These are phyloP conservation scores for Otis tarda DNA, from an alignment of 2,113 vertebrate genomes.

Conservation along the genomic window DNA sequence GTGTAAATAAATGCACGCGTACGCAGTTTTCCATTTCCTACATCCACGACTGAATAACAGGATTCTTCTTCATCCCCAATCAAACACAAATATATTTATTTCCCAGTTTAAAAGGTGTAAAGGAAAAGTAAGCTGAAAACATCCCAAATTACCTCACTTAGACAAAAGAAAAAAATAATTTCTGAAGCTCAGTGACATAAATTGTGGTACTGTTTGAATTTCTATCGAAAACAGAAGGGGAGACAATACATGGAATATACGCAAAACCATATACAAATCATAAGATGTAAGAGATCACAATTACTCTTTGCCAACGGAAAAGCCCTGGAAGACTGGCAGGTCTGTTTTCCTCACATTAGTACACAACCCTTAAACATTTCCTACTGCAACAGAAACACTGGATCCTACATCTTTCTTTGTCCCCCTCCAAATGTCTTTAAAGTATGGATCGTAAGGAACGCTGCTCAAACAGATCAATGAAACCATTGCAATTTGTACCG, in stretches of 20 bases:
- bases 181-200: background rate
- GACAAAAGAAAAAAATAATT: background rate
- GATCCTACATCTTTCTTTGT: background rate
- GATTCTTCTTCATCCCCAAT: background rate
- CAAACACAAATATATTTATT: background rate
- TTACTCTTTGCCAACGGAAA: background rate
- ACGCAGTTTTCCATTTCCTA: background rate
- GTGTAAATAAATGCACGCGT: background rate
- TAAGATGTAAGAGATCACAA: accelerated
- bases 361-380: background rate
- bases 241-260: background rate
- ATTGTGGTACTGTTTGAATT: background rate
- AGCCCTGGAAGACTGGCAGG: background rate
- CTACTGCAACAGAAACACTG: background rate
- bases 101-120: background rate
- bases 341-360: background rate
- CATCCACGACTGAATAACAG: background rate
- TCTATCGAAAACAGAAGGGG: background rate
- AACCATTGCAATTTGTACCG: background rate
- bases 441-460: accelerated
- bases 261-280: background rate
- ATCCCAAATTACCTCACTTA: background rate
- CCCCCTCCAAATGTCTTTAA: background rate
- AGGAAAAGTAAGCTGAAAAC: background rate
- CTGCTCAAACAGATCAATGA: background rate